Percentiles rank a stretch among this genome's conserved stretches.
These are phyloP conservation scores for Nannoperca australis DNA, from an alignment of 2,797 vertebrate genomes.

Conservation along the genomic window DNA sequence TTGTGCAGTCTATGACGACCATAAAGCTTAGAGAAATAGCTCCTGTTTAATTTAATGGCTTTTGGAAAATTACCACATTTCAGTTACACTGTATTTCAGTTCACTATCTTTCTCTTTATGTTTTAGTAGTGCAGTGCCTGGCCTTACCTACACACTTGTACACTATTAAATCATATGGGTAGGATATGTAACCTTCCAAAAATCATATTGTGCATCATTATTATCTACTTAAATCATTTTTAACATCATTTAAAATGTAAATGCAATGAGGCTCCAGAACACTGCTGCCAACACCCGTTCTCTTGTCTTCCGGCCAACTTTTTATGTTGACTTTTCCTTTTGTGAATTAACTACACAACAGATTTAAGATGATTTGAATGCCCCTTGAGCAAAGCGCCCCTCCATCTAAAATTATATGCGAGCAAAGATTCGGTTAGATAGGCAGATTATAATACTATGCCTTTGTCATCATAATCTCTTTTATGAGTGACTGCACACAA, in stretches of 20 bases:
- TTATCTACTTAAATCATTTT: constrained; percentile 59
- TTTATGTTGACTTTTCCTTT: constrained; percentile 69
- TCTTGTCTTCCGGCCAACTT: constrained; percentile 66
- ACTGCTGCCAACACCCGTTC: constrained; percentile 42
- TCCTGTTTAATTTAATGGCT: constrained; percentile 79
- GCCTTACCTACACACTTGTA: constrained; percentile 45
- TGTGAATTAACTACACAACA: constrained; percentile 69
- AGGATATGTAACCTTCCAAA: constrained; percentile 43
- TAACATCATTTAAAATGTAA: constrained; percentile 65
- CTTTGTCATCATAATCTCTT: constrained; percentile 85
- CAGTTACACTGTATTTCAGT: constrained; percentile 67
- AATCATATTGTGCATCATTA: constrained; percentile 48
- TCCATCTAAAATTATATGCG: constrained; percentile 67
- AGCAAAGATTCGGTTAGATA: constrained; percentile 76
- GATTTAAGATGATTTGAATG: constrained; percentile 77
- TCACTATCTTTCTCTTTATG: constrained; percentile 54
- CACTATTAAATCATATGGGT: constrained; percentile 47
- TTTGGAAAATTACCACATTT: constrained; percentile 75
- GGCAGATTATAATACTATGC: constrained; percentile 79
- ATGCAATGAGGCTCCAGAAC: constrained; percentile 42
- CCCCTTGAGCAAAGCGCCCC: constrained; percentile 71
- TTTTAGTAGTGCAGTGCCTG: constrained; percentile 47
- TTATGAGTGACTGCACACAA: constrained; percentile 84
- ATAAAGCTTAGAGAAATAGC: constrained; percentile 78
- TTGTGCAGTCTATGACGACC: constrained; percentile 63